phyloP scores from a whole-genome alignment of 2,888 invertebrate species.

The Malthinus seriepunctatus region DNA sequence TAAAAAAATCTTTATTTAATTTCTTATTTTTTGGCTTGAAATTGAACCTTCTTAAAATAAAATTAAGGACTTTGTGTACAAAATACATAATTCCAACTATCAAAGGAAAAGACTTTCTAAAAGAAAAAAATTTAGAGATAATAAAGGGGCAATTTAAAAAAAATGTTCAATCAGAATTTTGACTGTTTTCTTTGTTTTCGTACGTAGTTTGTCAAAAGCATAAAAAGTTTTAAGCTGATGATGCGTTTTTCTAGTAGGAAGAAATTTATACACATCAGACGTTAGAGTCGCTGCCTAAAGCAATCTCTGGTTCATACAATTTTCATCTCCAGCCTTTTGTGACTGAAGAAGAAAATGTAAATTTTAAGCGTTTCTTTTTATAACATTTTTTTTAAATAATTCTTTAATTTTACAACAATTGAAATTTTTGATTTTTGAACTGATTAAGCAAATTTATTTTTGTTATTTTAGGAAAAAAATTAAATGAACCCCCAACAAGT shows the following conservation, averaged over 20 bases:
- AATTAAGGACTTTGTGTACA: too few relatives aligned
- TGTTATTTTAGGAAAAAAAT: conserved; percentile 7
- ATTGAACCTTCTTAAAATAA: neutral
- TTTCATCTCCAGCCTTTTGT: conserved; percentile 34
- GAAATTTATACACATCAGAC: conserved; percentile 28
- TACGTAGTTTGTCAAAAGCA: too few relatives aligned
- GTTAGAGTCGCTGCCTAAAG: conserved; percentile 35
- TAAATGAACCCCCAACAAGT: neutral
- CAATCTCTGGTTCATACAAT: conserved; percentile 40
- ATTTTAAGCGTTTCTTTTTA: too few relatives aligned
- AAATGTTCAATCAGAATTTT: too few relatives aligned
- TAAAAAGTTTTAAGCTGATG: conserved; percentile 13
- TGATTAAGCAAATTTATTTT: too few relatives aligned
- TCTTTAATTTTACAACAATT: too few relatives aligned
- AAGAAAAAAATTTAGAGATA: too few relatives aligned
- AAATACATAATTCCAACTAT: neutral
- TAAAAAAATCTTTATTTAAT: neutral
- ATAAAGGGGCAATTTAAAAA: too few relatives aligned
- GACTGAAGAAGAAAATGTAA: neutral
- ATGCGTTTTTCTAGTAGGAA: conserved; percentile 22
- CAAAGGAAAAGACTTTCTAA: neutral
- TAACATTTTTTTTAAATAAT: too few relatives aligned
- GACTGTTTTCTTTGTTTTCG: too few relatives aligned
- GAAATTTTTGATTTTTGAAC: too few relatives aligned
- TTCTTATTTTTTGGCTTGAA: neutral